Evolutionary conservation across 2,797 vertebrate species (phyloP), one percentile per base, ranked within the genome.

Genomic region (Xiphophorus birchmanni): DNA sequence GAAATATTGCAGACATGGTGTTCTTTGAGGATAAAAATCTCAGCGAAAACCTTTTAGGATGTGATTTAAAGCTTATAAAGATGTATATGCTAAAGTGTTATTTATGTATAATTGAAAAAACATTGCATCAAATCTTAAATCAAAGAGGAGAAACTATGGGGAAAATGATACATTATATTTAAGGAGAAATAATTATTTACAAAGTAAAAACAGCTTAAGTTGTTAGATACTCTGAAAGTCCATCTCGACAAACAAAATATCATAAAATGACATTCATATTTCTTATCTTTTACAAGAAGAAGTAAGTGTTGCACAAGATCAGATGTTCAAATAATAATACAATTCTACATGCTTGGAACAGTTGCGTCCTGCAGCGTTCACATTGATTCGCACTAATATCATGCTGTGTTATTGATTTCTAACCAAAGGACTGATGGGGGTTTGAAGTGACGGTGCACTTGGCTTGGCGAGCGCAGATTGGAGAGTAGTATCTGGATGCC

Each of bases 251-350:
- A 92, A 93, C 86, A 85, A 95, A 95, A 96, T 96, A 94, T 95
- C 95, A 95, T 82, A 80, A 84, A 86, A 84, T 95, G 89, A 81
- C 84, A 92, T 89, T 89, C 87, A 86, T 86, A 90, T 93, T 94
- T 95, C 89, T 93, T 93, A 93, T 93, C 90, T 95, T 94, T 94
- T 92, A 95, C 95, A 92, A 92, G 88, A 87, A 91, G 89, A 95
- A 95, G 95, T 94, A 94, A 90, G 87, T 94, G 92, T 94, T 88
- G 89, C 82, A 77, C 56, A 73, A 81, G 91, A 93, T 89, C 52
- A 80, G 84, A 79, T 45, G 86, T 87, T 90, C 86, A 91, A 90
- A 93, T 82, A 92, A 84, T 90, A 92, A 93, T 94, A 84, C 92
- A 91, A 95, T 93, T 94, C 88, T 85, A 89, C 86, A 87, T 90